phyloP scores from a whole-genome alignment of 2,888 invertebrate species.

The Cremastinae sp. region DNA sequence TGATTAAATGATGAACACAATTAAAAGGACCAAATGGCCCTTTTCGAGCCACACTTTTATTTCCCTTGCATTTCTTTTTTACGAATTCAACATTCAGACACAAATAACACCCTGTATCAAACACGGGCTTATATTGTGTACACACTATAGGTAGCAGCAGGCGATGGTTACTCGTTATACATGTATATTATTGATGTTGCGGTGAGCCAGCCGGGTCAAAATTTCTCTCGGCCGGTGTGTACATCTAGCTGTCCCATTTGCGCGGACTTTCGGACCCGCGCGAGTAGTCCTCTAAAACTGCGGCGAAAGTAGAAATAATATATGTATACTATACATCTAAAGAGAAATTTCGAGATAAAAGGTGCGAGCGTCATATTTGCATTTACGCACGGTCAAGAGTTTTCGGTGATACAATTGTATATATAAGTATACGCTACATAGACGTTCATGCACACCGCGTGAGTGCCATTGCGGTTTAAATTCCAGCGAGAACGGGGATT shows the following conservation, averaged over 20 bases:
- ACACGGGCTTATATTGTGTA: too few species aligned
- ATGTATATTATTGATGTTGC: conserved; percentile 28
- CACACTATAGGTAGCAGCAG: too few species aligned
- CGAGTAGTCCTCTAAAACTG: conserved; percentile 26
- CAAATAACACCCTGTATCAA: too few species aligned
- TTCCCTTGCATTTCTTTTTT: too few species aligned
- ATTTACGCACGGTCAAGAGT: conserved; percentile 26
- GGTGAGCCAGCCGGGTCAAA: conserved; percentile 4
- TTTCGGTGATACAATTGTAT: conserved; percentile 13
- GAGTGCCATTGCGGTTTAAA: conserved; percentile 62
- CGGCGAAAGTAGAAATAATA: background rate
- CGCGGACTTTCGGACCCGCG: conserved; percentile 35
- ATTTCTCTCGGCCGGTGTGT: conserved; percentile 43
- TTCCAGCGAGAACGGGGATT: conserved; percentile 46
- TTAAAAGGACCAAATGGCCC: too few species aligned
- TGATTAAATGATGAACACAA: too few species aligned
- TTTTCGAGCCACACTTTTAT: too few species aligned
- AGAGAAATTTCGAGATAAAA: background rate
- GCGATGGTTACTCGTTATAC: conserved; percentile 6
- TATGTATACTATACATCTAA: conserved; percentile 17
- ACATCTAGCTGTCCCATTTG: conserved; percentile 29
- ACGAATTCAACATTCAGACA: too few species aligned
- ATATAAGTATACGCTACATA: conserved; percentile 48
- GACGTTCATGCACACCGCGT: conserved; percentile 52
- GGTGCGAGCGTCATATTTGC: conserved; percentile 22